These are phyloP conservation scores for Actias luna DNA, from an alignment of 2,888 invertebrate species.

Conservation along the genomic window DNA sequence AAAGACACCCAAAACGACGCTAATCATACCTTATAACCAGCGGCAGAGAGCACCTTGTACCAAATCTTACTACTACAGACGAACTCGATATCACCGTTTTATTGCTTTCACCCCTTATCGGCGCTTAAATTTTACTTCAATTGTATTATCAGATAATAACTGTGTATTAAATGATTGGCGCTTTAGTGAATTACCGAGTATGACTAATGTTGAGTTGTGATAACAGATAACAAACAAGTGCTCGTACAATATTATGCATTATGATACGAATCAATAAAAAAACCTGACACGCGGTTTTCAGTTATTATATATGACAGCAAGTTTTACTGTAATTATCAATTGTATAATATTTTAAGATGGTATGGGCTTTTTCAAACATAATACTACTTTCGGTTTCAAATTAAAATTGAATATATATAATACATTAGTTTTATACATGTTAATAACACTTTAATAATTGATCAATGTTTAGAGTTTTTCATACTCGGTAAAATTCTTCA, in stretches of 20 bases:
- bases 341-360: too few species aligned
- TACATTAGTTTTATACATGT: too few species aligned
- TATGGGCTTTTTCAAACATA: neutral
- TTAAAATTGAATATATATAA: too few species aligned
- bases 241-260: neutral
- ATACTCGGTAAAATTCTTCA: too few species aligned
- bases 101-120: conserved; percentile 49
- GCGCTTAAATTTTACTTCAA: conserved; percentile 42
- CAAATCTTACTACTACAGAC: conserved; percentile 18
- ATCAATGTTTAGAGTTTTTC: too few species aligned
- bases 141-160: conserved; percentile 38
- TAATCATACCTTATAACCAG: conserved; percentile 58
- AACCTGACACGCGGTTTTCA: neutral
- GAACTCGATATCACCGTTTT: conserved; percentile 24
- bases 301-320: neutral
- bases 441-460: too few species aligned
- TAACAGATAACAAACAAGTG: neutral
- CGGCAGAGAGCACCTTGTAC: conserved; percentile 36
- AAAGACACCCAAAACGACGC: conserved; percentile 49
- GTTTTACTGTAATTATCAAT: too few species aligned
- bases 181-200: conserved; percentile 23
- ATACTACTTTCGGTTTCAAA: too few species aligned
- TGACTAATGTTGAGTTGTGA: conserved; percentile 18
- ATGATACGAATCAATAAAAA: neutral
- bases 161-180: conserved; percentile 21